These are phyloP conservation scores for Temnothorax longispinosus DNA, from an alignment of 1,140 invertebrate genomes.

Conservation along the genomic window DNA sequence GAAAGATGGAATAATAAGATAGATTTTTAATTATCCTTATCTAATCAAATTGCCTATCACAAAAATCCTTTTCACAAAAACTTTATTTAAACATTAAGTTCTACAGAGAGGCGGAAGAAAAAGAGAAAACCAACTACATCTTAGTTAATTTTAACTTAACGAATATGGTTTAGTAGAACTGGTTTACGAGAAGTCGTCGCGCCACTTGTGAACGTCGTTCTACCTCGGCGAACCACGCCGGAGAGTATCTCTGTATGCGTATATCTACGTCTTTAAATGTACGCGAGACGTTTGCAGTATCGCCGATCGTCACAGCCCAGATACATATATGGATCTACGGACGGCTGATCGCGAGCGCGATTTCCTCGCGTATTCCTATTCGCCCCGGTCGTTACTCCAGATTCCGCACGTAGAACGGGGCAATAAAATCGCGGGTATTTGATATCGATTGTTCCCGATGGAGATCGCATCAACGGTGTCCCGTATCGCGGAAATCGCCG, in stretches of 20 bases:
- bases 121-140: neutral
- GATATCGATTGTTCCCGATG: slow-evolving; percentile 13
- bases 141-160: neutral
- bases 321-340: slow-evolving; percentile 48
- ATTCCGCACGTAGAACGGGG: neutral
- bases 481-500: neutral
- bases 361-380: slow-evolving; percentile 5
- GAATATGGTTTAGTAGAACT: neutral
- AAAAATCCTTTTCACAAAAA: too few relatives aligned
- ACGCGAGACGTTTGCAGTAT: neutral
- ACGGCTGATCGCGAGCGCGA: neutral
- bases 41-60: neutral
- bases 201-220: neutral
- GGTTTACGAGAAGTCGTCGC: neutral
- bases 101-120: neutral
- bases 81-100: neutral
- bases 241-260: neutral
- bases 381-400: neutral
- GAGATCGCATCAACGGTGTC: neutral
- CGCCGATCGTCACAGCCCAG: slow-evolving; percentile 9
- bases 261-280: too few relatives aligned
- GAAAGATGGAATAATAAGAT: neutral
- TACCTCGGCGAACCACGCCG: neutral
- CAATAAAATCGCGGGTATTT: slow-evolving; percentile 6
- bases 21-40: neutral